Evolutionary conservation across 2,113 vertebrate species (phyloP), one percentile per base, ranked within the genome.

Genomic region (Eublepharis macularius): DNA sequence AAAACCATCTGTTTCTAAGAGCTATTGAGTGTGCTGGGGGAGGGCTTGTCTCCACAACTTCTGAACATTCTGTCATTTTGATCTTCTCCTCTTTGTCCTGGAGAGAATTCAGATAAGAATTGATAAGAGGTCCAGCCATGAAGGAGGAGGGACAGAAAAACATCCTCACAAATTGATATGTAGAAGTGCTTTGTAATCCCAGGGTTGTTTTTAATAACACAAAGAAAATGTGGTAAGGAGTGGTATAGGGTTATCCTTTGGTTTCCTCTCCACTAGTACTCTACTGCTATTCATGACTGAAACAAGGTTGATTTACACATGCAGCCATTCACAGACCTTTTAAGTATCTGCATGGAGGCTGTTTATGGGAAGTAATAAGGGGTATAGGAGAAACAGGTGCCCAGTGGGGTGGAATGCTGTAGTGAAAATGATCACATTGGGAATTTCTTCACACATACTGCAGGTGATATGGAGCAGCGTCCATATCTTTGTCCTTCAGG

Each of bases 71-170:
- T 63, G 87, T 91, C 79, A 90, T 75, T 7, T 76, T 87, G 29
- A n/a, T 79, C 79, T 80, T 87, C 90, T 90, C 72, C 69, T 93
- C 87, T 81, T 91, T 84, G 82, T 92, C 87, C 87, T 93, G 29
- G 4, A n/a, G 82, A 66, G 8, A 84, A 66, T 79, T 88, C 88
- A 80, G 84, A 78, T 92, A 83, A n/a, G n/a, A n/a, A 81, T 49
- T 34, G 80, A 83, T 34, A 17, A 19, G 70, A 91, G 75, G 82
- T 83, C 78, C 89, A 90, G 72, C 3, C 68, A 70, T 82, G 84
- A 32, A 11, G 93, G 80, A 63, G 80, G 0, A 17, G 43, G 45
- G 63, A 81, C 34, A 45, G 24, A 78, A 77, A 70, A 19, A 2
- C 0, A 69, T 51, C 39, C 76, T 0, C 19, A 57, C 69, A 26